Percentiles rank a stretch among this genome's conserved stretches.
Evolutionary conservation across 2,797 vertebrate genomes (phyloP).

Genomic region (Mastacembelus armatus): DNA sequence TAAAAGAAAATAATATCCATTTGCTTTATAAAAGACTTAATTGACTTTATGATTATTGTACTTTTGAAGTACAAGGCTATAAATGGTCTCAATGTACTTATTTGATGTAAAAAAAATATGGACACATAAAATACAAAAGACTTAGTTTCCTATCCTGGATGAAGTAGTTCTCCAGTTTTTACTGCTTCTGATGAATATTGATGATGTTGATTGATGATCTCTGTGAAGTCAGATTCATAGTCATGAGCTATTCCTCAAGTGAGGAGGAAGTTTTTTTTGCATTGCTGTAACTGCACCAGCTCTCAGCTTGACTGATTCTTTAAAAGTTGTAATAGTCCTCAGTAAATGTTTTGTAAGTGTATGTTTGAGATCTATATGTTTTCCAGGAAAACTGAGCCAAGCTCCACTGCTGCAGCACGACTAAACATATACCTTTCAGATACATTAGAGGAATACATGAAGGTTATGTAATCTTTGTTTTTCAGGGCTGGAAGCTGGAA

Average conservation of each 20-base stretch:
- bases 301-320: neutral
- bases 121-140: neutral
- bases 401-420: slow-evolving; percentile 33
- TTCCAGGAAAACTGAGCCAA: slow-evolving; percentile 55
- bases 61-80: too few relatives aligned
- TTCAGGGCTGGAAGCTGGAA: slow-evolving; percentile 65
- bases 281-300: slow-evolving; percentile 37
- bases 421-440: slow-evolving; percentile 62
- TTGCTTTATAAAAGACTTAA: too few relatives aligned
- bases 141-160: too few relatives aligned
- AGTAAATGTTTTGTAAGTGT: slow-evolving; percentile 29
- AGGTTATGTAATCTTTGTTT: slow-evolving; percentile 76
- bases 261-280: slow-evolving; percentile 14
- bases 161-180: neutral
- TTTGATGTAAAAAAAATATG: neutral
- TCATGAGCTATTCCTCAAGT: slow-evolving; percentile 22
- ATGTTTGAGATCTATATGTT: slow-evolving; percentile 48
- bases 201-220: neutral
- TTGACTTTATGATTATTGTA: too few relatives aligned
- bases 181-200: neutral
- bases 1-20: too few relatives aligned
- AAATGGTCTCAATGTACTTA: neutral
- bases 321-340: neutral
- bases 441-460: slow-evolving; percentile 60
- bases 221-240: neutral